A percentile compares a stretch with the other conserved stretches of the same genome.
phyloP scores from a whole-genome alignment of 2,797 vertebrate species.

The Clarias platycephalus region DNA sequence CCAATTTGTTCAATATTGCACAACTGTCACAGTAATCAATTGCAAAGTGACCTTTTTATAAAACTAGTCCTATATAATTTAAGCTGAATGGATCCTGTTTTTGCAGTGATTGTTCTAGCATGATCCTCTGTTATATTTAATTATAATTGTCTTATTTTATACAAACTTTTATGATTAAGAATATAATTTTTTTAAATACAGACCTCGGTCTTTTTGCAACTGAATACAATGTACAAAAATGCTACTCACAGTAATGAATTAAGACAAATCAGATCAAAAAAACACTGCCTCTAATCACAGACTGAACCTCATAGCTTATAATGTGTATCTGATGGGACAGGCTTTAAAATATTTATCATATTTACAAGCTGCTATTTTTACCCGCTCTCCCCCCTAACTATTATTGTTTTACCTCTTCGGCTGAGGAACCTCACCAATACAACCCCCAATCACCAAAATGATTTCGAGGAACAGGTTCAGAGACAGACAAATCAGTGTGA shows the following conservation, averaged over 20 bases:
- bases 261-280: conserved; percentile 25
- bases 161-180: neutral
- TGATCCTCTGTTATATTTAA: neutral
- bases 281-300: conserved; percentile 48
- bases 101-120: conserved; percentile 6
- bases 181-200: neutral
- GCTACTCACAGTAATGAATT: conserved; percentile 4
- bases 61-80: neutral
- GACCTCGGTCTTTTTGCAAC: conserved; percentile 20
- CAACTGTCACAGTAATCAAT: conserved; percentile 27
- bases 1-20: neutral
- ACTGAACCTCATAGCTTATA: conserved; percentile 49
- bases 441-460: neutral
- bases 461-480: neutral
- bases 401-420: conserved; percentile 44
- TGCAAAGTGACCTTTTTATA: conserved; percentile 21
- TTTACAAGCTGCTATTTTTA: conserved; percentile 67
- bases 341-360: conserved; percentile 63
- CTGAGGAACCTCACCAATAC: conserved; percentile 42
- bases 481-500: conserved; percentile 16
- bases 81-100: conserved; percentile 4
- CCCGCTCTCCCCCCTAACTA: conserved; percentile 21
- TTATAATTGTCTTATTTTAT: conserved; percentile 14
- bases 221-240: conserved; percentile 32
- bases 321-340: conserved; percentile 59